Evolutionary conservation across 1,140 invertebrate species (phyloP), one percentile per base, ranked within the genome.

Genomic region (Luehdorfia chinensis): DNA sequence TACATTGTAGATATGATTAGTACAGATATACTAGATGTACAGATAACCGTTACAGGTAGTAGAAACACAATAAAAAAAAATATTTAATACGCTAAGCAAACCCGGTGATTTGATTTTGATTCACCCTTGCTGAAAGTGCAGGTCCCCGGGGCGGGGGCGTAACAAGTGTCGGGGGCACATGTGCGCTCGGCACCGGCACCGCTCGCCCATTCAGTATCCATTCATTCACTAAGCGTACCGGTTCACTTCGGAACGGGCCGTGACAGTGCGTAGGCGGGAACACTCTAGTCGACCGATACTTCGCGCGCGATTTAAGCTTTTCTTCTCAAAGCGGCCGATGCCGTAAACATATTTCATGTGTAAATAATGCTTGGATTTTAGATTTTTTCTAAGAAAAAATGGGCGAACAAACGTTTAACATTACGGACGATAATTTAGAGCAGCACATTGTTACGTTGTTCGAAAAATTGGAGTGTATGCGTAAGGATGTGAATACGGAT

Each of bases 371-470:
- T 23, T 16, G 8, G 33, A 18, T 14, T 50, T 36, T 57, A 51
- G 28, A 37, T 52, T 32, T n/a, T n/a, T n/a, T n/a, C n/a, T n/a
- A n/a, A n/a, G n/a, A 18, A 13, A 32, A 61, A 67, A 72, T 75
- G 70, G 81, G 78, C 37, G 81, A 85, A 53, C 76, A 83, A 71
- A 65, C 77, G 33, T 81, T 85, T 43, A 78, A 77, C 13, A 79
- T 85, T 8, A 52, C 89, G 11, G 86, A 90, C 50, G 88, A 88
- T 49, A 90, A 88, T 74, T 76, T 94, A 47, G 93, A 95, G 74
- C 91, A 90, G 59, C 92, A 94, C 56, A 91, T 94, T 47, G 88
- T 94, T 23, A 92, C 91, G 9, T 81, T 94, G 30, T 89, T 95
- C 50, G 91, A 93, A 69, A 93, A 93, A 66, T 84, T 95, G 50